A percentile compares a stretch with the other conserved stretches of the same genome.
Conservation (phyloP, 2,797 vertebrate genomes). For the Anguilla anguilla region DNA sequence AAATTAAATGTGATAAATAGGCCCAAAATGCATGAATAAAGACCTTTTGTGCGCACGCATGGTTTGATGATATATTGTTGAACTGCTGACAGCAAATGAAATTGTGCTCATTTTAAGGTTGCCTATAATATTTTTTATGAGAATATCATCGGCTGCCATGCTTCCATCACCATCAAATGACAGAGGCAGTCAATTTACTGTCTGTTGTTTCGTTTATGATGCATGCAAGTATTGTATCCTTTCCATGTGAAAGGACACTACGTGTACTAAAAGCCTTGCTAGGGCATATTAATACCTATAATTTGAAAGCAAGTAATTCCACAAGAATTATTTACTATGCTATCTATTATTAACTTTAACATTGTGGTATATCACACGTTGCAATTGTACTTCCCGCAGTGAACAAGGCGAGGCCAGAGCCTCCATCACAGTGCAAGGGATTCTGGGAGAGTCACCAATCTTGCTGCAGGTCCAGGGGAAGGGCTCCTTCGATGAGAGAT, state of each 20-base stretch:
- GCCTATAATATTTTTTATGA: constrained; percentile 2
- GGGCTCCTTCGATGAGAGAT: constrained; percentile 69
- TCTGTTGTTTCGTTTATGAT: neutral
- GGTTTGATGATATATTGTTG: neutral
- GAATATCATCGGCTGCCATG: neutral
- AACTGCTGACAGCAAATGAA: neutral
- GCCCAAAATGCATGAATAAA: neutral
- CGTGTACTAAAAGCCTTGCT: neutral
- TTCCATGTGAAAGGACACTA: neutral
- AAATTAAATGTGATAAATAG: neutral
- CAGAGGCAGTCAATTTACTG: neutral
- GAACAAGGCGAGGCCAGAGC: constrained; percentile 66
- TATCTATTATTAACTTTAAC: neutral
- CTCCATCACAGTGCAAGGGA: constrained; percentile 68
- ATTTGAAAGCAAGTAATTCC: constrained; percentile 1
- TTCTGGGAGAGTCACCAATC: constrained; percentile 74
- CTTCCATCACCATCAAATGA: neutral
- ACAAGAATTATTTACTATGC: neutral
- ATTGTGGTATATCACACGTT: neutral
- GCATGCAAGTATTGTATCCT: neutral
- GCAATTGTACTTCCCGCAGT: constrained; percentile 62
- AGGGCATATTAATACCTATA: neutral
- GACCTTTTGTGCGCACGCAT: neutral
- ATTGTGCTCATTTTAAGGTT: neutral
- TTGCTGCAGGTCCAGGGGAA: constrained; percentile 69